phyloP scores from a whole-genome alignment of 2,888 invertebrate species.

The Agonopterix subpropinquella region DNA sequence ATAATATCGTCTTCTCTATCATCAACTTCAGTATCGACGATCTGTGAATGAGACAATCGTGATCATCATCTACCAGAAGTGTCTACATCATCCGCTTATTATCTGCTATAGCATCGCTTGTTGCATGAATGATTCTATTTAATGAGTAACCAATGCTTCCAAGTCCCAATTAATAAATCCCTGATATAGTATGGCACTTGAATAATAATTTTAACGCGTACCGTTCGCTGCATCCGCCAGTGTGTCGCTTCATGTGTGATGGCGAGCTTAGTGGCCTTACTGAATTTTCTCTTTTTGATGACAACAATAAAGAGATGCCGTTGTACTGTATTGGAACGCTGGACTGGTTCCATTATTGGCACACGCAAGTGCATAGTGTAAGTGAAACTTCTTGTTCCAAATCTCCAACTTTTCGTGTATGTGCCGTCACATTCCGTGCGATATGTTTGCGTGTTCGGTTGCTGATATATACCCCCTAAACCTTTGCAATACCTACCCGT shows the following conservation, averaged over 20 bases:
- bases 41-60: constrained; percentile 10
- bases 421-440: constrained; percentile 64
- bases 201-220: constrained; percentile 52
- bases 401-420: constrained; percentile 73
- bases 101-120: constrained; percentile 44
- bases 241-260: constrained; percentile 69
- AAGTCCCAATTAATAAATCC: constrained; percentile 56
- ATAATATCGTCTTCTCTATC: constrained; percentile 4
- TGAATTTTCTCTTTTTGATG: constrained; percentile 68
- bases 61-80: constrained; percentile 4
- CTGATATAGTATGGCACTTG: constrained; percentile 70
- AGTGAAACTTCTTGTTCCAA: constrained; percentile 77
- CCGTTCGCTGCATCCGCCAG: constrained; percentile 61
- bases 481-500: constrained; percentile 54
- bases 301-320: constrained; percentile 51
- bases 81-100: constrained; percentile 22
- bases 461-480: constrained; percentile 54
- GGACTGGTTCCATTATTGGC: constrained; percentile 69
- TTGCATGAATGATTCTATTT: constrained; percentile 47
- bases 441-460: constrained; percentile 70
- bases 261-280: constrained; percentile 69
- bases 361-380: constrained; percentile 74
- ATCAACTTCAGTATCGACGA: background rate
- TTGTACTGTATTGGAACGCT: constrained; percentile 60
- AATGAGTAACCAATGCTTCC: constrained; percentile 45